Base-by-base conservation (phyloP, 2,888 invertebrate species). In the Seira ritae region DNA sequence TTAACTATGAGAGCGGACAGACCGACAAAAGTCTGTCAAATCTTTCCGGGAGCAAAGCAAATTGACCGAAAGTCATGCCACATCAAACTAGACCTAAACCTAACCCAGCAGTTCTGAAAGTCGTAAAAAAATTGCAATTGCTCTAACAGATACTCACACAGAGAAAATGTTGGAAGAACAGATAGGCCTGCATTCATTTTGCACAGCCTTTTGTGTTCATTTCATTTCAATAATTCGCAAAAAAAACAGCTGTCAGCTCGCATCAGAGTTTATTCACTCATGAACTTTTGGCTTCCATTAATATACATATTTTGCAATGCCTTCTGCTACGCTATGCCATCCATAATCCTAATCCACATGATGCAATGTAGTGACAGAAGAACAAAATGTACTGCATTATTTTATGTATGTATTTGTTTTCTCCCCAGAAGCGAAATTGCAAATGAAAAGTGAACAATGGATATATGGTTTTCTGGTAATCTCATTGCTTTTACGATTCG, bases 281-380 rank as follows among this genome's bases (percentile, higher is more conserved):
- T 62, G 62, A 62, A 62, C 62, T 62, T 22, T 62, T 20, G 62
- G 22, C 62, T 62, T 62, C 62, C 62, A 62, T 62, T 62, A 62
- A 12, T n/a, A 50, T n/a, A n/a, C n/a, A 20, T 62, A 20, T 62
- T 62, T 62, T 20, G 55, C 55, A 55, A 55, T 50, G 50, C 50
- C 50, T 50, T n/a, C 50, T 62, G 31, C 8, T 2, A 31, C 8
- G 31, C 3, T 31, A 8, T n/a, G n/a, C n/a, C n/a, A n/a, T n/a
- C n/a, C n/a, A 15, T 55, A 55, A 2, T n/a, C 31, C 3, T 31
- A 12, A 55, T 55, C 55, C 55, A 55, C 6, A 55, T 55, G 55
- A 55, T 62, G 62, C 20, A 62, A 22, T 22, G 1, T 50, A 31
- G 31, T 50, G 50, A 50, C 50, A n/a, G 1, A n/a, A 3, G 6